These are phyloP conservation scores for Papilio elwesi DNA, from an alignment of 2,888 invertebrate species.

Conservation along the genomic window DNA sequence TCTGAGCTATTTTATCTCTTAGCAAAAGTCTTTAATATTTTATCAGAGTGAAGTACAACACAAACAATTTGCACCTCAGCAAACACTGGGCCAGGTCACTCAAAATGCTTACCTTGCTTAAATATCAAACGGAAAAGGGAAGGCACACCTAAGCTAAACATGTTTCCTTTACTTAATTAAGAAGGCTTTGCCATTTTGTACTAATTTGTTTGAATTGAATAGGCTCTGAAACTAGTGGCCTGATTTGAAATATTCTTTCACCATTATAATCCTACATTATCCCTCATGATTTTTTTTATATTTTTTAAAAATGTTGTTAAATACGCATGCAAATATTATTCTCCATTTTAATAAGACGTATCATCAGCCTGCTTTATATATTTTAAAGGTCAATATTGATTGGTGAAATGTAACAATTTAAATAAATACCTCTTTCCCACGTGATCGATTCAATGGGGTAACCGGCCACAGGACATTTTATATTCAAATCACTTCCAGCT, in stretches of 20 bases:
- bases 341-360: no score
- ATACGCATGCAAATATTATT: no score
- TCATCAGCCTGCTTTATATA: no score
- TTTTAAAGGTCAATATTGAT: no score
- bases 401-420: not conserved
- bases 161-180: constrained; percentile 33
- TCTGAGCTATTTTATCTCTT: not conserved
- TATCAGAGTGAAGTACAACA: constrained; percentile 26
- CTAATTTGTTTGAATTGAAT: not conserved
- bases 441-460: constrained; percentile 94
- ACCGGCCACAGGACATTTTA: constrained; percentile 95
- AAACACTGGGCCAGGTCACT: constrained; percentile 36
- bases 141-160: constrained; percentile 23
- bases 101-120: constrained; percentile 31
- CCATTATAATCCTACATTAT: no score
- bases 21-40: constrained; percentile 31
- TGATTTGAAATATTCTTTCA: no score
- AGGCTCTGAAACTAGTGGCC: no score
- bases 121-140: constrained; percentile 19
- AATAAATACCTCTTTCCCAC: constrained; percentile 93
- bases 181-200: constrained; percentile 33
- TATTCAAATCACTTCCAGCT: constrained; percentile 91
- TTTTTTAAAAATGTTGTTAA: no score
- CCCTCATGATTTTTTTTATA: no score
- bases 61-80: constrained; percentile 35